Base-by-base conservation (phyloP, 2,888 invertebrate genomes). In the Lepidocyrtinus sp. region DNA sequence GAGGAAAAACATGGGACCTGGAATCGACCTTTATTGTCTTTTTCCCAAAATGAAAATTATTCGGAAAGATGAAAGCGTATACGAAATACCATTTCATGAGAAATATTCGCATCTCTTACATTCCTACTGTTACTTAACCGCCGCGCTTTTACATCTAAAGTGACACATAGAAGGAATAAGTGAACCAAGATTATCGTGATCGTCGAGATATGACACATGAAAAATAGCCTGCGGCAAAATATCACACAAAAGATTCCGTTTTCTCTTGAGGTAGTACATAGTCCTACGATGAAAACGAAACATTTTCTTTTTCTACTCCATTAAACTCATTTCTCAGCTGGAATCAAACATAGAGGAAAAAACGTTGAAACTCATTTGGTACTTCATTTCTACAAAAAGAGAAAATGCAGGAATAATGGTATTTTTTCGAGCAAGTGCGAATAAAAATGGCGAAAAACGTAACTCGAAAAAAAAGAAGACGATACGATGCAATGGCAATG, bases 311-410 rank as follows among this genome's bases (percentile, higher is more conserved):
- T 22, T 67, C 15, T 67, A 24, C 76, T 50, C 76, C 76, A 76
- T 76, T 76, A 76, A 76, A 76, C 76, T 62, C 70, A 50, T 76
- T 75, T 70, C 76, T 65, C 76, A 76, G 69, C 76, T 76, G 76
- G 76, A 76, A 70, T 76, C 76, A 76, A 46, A 63, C n/a, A n/a
- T n/a, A n/a, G n/a, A 26, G 22, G 26, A n/a, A 62, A 63, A 61
- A 45, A 12, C 55, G n/a, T 55, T 2, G 17, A 17, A 15, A 12
- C 55, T n/a, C n/a, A n/a, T n/a, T 19, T 19, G 55, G n/a, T n/a
- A n/a, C n/a, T n/a, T n/a, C n/a, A n/a, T n/a, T n/a, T n/a, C n/a
- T n/a, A n/a, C n/a, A n/a, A n/a, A n/a, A n/a, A n/a, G n/a, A n/a
- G n/a, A n/a, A n/a, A n/a, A n/a, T n/a, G n/a, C n/a, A n/a, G n/a